Percentiles rank a stretch among this genome's conserved stretches.
phyloP scores from a whole-genome alignment of 1,140 invertebrate species.

The Lucilia cuprina region DNA sequence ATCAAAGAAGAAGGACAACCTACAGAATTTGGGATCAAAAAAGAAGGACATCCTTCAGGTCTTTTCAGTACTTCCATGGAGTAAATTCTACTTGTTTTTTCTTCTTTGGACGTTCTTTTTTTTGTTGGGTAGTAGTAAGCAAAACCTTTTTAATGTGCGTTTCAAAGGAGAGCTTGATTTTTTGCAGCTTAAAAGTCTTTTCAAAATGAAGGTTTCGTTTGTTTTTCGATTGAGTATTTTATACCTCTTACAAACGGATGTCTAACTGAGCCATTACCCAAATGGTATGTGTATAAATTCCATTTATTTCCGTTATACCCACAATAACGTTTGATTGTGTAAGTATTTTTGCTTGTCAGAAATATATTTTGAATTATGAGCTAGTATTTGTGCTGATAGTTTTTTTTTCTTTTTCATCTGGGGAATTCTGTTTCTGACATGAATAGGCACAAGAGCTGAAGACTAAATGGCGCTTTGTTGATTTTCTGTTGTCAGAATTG shows the following conservation, averaged over 20 bases:
- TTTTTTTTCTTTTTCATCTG: neutral
- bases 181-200: neutral
- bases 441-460: neutral
- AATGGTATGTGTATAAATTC: neutral
- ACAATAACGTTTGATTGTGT: neutral
- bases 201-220: neutral
- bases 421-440: neutral
- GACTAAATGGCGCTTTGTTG: neutral
- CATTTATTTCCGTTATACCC: slow-evolving; percentile 8
- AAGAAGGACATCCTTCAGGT: too few relatives aligned
- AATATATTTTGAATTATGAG: neutral
- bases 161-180: neutral
- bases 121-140: too few relatives aligned
- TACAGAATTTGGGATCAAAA: too few relatives aligned
- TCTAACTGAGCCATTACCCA: neutral
- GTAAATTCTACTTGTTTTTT: too few relatives aligned
- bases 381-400: neutral
- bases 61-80: too few relatives aligned
- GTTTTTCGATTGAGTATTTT: neutral
- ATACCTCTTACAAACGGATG: neutral
- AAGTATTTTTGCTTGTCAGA: neutral
- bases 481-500: neutral
- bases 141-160: neutral
- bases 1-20: too few relatives aligned
- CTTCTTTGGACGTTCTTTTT: too few relatives aligned